Evolutionary conservation across 2,113 vertebrate genomes (phyloP).

Genomic region (Datnioides undecimradiatus): DNA sequence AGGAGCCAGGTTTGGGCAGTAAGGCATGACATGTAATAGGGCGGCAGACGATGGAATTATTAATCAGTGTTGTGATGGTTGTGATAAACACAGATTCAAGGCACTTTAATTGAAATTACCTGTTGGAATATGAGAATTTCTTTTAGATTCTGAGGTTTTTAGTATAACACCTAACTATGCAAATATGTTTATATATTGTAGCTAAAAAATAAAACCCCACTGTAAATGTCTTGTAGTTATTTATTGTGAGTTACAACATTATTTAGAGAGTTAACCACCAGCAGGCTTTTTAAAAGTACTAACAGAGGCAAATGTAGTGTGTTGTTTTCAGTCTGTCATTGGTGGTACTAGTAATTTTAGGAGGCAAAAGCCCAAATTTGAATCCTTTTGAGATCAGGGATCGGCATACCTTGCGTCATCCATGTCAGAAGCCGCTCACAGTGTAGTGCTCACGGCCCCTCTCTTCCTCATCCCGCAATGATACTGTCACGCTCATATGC

Average conservation of each 20-base stretch:
- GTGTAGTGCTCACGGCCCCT: not conserved
- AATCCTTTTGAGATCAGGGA: not conserved
- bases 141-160: not conserved
- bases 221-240: not conserved
- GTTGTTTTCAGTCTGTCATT: too few species aligned
- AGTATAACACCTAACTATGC: not conserved
- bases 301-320: not conserved
- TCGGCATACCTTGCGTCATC: not conserved
- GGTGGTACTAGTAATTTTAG: not conserved
- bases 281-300: not conserved
- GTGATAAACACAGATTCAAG: not conserved
- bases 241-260: not conserved
- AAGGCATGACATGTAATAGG: not conserved
- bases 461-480: not conserved
- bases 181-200: not conserved
- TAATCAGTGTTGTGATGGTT: not conserved
- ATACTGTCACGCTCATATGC: conserved; percentile 34
- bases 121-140: not conserved
- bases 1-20: not conserved
- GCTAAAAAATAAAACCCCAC: not conserved
- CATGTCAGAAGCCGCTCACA: not conserved
- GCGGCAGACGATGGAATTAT: not conserved
- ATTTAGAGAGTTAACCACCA: not conserved
- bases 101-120: not conserved
- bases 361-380: not conserved